These are phyloP conservation scores for Aphaenogaster floridana DNA, from an alignment of 1,140 invertebrate genomes.

Conservation along the genomic window DNA sequence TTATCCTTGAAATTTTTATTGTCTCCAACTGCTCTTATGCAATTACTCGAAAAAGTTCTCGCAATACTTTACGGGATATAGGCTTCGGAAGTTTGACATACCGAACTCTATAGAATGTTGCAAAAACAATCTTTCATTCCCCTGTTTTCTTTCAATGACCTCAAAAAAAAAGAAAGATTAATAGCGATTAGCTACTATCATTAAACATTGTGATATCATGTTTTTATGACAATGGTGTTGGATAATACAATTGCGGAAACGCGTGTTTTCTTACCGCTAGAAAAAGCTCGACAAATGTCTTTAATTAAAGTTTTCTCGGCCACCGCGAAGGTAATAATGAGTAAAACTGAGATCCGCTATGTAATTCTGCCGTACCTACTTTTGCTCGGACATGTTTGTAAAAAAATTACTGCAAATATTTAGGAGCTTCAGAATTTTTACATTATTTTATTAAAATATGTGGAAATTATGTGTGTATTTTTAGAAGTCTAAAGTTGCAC, in stretches of 20 bases:
- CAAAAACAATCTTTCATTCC: constrained; percentile 12
- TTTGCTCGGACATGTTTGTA: neutral
- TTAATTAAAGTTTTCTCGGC: constrained; percentile 27
- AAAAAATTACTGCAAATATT: constrained; percentile 5
- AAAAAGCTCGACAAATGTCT: constrained; percentile 39
- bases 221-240: neutral
- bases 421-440: neutral
- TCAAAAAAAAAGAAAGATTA: constrained; percentile 5
- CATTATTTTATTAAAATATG: neutral
- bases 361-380: neutral
- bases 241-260: neutral
- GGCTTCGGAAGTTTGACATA: constrained; percentile 32
- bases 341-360: neutral
- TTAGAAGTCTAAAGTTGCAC: neutral
- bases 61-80: constrained; percentile 8
- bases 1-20: constrained; percentile 3
- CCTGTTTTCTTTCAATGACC: neutral
- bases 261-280: neutral
- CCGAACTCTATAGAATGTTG: neutral
- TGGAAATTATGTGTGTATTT: neutral
- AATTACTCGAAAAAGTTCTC: constrained; percentile 13
- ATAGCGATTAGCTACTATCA: neutral
- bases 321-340: neutral
- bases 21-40: constrained; percentile 5
- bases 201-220: constrained; percentile 1